Evolutionary conservation across 2,888 invertebrate genomes (phyloP), one percentile per base, ranked within the genome.

Genomic region (Zygothrica quintamaculata): DNA sequence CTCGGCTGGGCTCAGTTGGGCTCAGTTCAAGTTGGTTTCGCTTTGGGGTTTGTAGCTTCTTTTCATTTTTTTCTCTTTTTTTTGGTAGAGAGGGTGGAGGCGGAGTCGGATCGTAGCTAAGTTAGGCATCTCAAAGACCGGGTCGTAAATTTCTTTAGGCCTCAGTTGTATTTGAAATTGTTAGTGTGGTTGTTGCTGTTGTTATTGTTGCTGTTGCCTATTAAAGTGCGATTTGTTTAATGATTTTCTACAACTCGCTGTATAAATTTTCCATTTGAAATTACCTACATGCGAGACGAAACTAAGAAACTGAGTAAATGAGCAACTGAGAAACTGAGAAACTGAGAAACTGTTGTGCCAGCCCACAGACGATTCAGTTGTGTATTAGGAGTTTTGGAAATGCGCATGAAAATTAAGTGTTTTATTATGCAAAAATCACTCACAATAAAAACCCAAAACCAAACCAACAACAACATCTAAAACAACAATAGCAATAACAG

Each of bases 161-260:
- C 69, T 77, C 61, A 43, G 50, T 55, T 57, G 55, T 48, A 55
- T 34, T 37, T 46, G 40, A 18, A 55, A 59, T 44, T 59, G 62
- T 26, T 58, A 57, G 40, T 59, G 33, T 48, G 55, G 40, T 37
- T 46, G 40, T 26, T 58, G 61, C 42, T 59, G 62, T 18, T 58
- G 61, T 44, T 59, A 60, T 43, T 58, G 44, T 16, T 62, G 59
- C 40, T 64, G 69, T 53, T 77, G 78, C 86, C 77, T 88, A 84
- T 88, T 87, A 88, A 88, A 87, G 87, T 88, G 88, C 88, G 88
- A 89, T 89, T 89, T 89, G 87, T 89, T 88, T 88, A 88, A 84
- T 87, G 85, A 87, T 87, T 89, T 88, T 88, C 76, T 67, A 85
- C 76, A 75, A 74, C 73, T 77, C 72, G 68, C 77, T 79, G 85